Conservation (phyloP, 2,888 invertebrate species). For the Leucophora obtusa region DNA sequence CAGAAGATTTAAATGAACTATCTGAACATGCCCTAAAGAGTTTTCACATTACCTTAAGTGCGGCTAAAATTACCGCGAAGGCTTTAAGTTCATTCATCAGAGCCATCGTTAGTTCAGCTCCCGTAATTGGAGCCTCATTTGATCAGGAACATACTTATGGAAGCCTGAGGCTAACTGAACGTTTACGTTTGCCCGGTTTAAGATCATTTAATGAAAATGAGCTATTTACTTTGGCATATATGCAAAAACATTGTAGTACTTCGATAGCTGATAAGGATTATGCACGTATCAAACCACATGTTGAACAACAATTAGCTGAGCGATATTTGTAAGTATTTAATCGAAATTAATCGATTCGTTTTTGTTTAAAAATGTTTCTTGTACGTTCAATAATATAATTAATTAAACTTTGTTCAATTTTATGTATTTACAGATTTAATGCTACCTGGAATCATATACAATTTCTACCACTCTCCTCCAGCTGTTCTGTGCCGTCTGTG, state of each 20-base stretch:
- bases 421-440: constrained; percentile 71
- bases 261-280: constrained; percentile 75
- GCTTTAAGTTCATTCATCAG: constrained; percentile 73
- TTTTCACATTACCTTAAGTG: constrained; percentile 75
- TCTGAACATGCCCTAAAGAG: constrained; percentile 71
- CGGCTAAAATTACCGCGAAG: constrained; percentile 73
- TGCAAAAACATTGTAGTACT: constrained; percentile 78
- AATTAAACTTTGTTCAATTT: constrained; percentile 36
- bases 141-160: constrained; percentile 74
- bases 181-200: constrained; percentile 74
- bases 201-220: constrained; percentile 76
- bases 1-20: constrained; percentile 68
- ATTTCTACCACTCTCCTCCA: constrained; percentile 74
- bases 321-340: constrained; percentile 73
- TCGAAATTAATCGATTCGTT: background rate
- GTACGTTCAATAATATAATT: constrained; percentile 19
- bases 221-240: constrained; percentile 75
- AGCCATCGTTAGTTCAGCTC: constrained; percentile 72
- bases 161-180: constrained; percentile 71
- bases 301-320: constrained; percentile 76
- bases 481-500: constrained; percentile 72
- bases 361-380: too few species aligned
- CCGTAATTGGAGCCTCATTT: constrained; percentile 74
- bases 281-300: constrained; percentile 76
- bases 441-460: constrained; percentile 77